Evolutionary conservation across 1,140 invertebrate genomes (phyloP).

Genomic region (Pachypeltis micranthus): DNA sequence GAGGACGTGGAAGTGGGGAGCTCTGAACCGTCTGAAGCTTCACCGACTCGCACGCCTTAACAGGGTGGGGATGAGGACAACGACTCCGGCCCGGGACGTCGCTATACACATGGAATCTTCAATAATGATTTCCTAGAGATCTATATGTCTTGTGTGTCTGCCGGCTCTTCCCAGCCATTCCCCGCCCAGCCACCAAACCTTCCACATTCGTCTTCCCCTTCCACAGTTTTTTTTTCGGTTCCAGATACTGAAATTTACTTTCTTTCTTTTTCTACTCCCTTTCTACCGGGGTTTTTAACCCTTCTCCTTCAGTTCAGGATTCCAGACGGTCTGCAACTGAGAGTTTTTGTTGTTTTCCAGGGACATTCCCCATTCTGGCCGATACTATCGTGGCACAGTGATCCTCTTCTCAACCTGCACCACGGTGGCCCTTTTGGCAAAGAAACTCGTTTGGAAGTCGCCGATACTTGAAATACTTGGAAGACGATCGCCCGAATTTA

Average conservation of each 20-base stretch:
- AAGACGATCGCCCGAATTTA: no score
- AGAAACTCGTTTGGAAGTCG: no score
- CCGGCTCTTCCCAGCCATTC: neutral
- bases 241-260: neutral
- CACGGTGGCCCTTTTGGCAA: no score
- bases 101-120: constrained; percentile 11
- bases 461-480: no score
- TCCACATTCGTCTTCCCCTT: neutral
- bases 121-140: constrained; percentile 12
- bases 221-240: neutral
- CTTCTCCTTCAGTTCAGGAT: neutral
- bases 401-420: no score
- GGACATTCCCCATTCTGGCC: no score
- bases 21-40: neutral
- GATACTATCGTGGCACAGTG: no score
- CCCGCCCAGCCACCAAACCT: neutral
- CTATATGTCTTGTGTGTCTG: constrained; percentile 3
- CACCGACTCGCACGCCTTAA: neutral
- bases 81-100: neutral
- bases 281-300: neutral
- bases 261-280: neutral
- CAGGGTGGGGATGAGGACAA: constrained; percentile 1
- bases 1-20: neutral
- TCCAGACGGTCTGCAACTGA: neutral
- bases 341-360: no score